Conservation (phyloP, 2,113 vertebrate species). For the Sander lucioperca region DNA sequence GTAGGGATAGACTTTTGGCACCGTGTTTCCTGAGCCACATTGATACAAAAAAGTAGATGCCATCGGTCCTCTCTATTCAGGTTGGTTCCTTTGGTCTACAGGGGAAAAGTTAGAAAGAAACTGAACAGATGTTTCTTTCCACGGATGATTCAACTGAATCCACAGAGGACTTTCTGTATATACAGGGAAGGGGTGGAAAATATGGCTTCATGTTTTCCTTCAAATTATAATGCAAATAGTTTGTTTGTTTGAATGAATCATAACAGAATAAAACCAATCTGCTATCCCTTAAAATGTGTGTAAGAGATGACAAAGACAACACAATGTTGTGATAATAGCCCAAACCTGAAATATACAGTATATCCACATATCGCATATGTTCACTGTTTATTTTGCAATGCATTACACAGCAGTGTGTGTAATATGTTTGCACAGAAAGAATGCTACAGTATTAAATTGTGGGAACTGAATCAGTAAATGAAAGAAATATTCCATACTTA, state of each 20-base stretch:
- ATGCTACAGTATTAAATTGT: background rate
- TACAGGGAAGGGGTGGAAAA: background rate
- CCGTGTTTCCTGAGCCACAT: constrained; percentile 1
- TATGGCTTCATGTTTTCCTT: background rate
- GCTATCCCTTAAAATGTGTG: background rate
- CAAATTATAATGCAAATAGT: background rate
- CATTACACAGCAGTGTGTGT: background rate
- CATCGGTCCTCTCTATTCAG: background rate
- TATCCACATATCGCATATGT: background rate
- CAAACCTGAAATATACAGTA: background rate
- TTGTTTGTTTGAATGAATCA: background rate
- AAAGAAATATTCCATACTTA: background rate
- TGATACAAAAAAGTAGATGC: constrained; percentile 31
- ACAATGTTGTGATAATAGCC: background rate
- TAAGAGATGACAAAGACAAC: background rate
- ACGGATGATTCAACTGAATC: constrained; percentile 29
- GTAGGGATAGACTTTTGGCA: constrained; percentile 8
- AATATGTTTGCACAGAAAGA: background rate
- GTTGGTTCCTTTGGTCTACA: constrained; percentile 14
- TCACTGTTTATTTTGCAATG: background rate
- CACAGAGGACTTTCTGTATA: background rate
- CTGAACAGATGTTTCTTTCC: constrained; percentile 5
- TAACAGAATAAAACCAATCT: too few species aligned
- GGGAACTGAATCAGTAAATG: background rate
- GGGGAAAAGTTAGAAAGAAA: background rate